phyloP scores from a whole-genome alignment of 2,113 vertebrate species.

The Canis aureus region DNA sequence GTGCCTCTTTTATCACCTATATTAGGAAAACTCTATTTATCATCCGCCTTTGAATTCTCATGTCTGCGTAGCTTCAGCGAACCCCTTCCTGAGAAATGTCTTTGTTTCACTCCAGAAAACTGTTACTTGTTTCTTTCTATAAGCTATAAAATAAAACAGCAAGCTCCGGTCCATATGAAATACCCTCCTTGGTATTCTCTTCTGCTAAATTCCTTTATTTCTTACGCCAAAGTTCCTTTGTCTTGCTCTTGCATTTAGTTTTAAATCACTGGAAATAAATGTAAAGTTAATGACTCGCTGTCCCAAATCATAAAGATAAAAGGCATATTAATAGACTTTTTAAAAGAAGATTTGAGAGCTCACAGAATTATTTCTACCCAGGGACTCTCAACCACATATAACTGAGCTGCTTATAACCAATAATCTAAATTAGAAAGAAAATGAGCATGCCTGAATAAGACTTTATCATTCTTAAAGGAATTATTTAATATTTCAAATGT shows the following conservation, averaged over 20 bases:
- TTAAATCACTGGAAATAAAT: constrained; percentile 69
- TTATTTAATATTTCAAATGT: constrained; percentile 66
- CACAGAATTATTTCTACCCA: constrained; percentile 7
- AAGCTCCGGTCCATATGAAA: not conserved
- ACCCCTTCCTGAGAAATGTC: not conserved
- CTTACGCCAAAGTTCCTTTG: constrained; percentile 12
- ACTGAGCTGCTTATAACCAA: constrained; percentile 38
- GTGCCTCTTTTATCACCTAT: too few relatives aligned
- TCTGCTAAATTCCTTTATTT: not conserved
- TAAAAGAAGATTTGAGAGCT: constrained; percentile 67
- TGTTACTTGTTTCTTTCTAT: not conserved
- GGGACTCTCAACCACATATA: constrained; percentile 34
- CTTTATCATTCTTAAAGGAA: constrained; percentile 62
- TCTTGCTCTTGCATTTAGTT: constrained; percentile 44
- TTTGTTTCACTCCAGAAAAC: not conserved
- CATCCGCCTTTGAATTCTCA: not conserved
- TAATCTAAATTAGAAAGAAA: constrained; percentile 75
- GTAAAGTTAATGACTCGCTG: constrained; percentile 70
- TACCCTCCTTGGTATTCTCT: not conserved
- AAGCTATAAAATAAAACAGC: not conserved
- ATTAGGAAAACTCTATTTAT: not conserved
- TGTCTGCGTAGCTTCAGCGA: fast-evolving
- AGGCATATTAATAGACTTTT: constrained; percentile 74
- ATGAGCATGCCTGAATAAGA: constrained; percentile 8
- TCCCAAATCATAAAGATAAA: constrained; percentile 77